These are phyloP conservation scores for Gallinago paraguaiae DNA, from an alignment of 2,113 vertebrate genomes.

Conservation along the genomic window DNA sequence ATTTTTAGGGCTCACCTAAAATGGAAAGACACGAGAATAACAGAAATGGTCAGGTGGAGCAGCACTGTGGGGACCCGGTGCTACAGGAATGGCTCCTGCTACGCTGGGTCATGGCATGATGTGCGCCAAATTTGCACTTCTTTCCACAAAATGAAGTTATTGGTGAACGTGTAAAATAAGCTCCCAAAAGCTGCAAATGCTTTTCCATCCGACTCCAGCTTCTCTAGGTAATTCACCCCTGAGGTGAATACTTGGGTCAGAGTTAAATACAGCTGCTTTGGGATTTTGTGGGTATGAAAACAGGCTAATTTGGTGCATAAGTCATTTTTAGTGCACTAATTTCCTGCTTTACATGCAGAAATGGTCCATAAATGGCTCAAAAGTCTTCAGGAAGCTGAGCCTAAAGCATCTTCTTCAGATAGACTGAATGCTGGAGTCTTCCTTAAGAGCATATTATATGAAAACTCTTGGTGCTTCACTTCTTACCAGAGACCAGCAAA, in stretches of 20 bases:
- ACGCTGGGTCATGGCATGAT: accelerated
- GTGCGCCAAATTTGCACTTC: not conserved
- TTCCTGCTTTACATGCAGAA: slow-evolving; percentile 66
- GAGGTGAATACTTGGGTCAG: slow-evolving; percentile 68
- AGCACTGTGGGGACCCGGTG: not conserved
- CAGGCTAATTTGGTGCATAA: slow-evolving; percentile 68
- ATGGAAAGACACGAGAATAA: not conserved
- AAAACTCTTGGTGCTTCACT: not conserved
- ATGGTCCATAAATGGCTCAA: slow-evolving; percentile 56
- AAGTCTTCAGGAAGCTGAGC: slow-evolving; percentile 51
- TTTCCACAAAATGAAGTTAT: not conserved
- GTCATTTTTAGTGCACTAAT: slow-evolving; percentile 71
- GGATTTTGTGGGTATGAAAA: slow-evolving; percentile 65
- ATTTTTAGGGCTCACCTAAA: not conserved
- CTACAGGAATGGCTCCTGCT: not conserved
- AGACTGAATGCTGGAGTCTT: slow-evolving; percentile 25
- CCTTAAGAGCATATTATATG: slow-evolving; percentile 8
- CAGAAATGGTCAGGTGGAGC: not conserved
- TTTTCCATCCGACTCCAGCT: slow-evolving; percentile 34
- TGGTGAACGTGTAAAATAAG: slow-evolving; percentile 22
- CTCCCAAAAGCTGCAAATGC: not conserved
- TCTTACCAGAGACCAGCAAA: slow-evolving; percentile 22
- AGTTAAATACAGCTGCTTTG: slow-evolving; percentile 66
- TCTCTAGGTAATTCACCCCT: slow-evolving; percentile 64
- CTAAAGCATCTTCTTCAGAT: slow-evolving; percentile 3